Evolutionary conservation across 2,888 invertebrate species (phyloP).

Genomic region (Mimachlamys varia): DNA sequence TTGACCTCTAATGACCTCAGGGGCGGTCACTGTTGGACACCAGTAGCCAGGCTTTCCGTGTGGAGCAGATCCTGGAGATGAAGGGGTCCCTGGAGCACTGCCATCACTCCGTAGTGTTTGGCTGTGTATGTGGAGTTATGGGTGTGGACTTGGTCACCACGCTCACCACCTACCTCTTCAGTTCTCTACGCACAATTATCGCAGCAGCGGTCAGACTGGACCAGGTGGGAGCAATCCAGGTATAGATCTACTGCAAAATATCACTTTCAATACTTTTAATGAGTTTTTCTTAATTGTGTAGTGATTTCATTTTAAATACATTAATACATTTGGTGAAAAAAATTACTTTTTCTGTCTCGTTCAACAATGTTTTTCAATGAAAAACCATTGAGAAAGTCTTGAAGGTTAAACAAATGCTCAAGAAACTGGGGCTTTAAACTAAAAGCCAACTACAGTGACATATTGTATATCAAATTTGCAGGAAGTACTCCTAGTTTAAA

Average conservation of each 20-base stretch:
- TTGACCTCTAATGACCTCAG: slow-evolving; percentile 45
- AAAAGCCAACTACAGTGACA: too few relatives aligned
- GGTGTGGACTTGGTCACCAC: slow-evolving; percentile 58
- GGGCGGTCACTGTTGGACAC: slow-evolving; percentile 62
- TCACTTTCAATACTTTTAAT: too few relatives aligned
- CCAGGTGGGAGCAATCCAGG: slow-evolving; percentile 69
- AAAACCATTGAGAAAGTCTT: too few relatives aligned
- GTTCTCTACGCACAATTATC: slow-evolving; percentile 59
- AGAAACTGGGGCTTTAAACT: too few relatives aligned
- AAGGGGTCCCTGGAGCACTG: slow-evolving; percentile 53
- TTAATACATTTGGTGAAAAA: too few relatives aligned
- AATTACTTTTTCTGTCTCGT: too few relatives aligned
- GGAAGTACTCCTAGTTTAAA: too few relatives aligned
- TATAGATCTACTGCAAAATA: slow-evolving; percentile 38
- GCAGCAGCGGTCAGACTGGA: slow-evolving; percentile 70
- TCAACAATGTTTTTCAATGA: too few relatives aligned
- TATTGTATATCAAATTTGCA: too few relatives aligned
- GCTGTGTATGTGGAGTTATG: slow-evolving; percentile 62
- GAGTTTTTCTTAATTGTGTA: too few relatives aligned
- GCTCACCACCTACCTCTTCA: slow-evolving; percentile 62
- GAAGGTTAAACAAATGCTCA: too few relatives aligned
- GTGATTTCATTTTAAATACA: too few relatives aligned
- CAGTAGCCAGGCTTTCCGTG: slow-evolving; percentile 54
- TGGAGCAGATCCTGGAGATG: slow-evolving; percentile 47
- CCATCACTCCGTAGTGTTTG: slow-evolving; percentile 68